Conservation (phyloP, 2,113 vertebrate species). For the Candoia aspera region DNA sequence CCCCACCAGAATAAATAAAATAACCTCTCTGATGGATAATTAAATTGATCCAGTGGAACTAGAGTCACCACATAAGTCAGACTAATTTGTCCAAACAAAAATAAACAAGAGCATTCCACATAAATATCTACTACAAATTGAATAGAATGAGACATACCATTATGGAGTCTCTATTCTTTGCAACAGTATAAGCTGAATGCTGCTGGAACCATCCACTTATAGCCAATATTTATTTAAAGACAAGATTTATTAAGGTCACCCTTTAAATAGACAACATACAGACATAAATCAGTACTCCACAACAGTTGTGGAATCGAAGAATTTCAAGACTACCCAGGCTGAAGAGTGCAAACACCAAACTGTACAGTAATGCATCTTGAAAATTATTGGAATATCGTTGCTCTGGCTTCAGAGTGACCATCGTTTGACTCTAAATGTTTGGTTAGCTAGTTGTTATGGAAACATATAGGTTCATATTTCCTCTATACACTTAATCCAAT, state of each 20-base stretch:
- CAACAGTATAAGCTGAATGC: conserved; percentile 62
- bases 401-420: neutral
- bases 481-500: neutral
- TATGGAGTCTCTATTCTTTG: conserved; percentile 50
- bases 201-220: conserved; percentile 68
- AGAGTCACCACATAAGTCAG: conserved; percentile 29
- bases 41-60: conserved; percentile 60
- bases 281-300: conserved; percentile 56
- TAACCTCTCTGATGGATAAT: conserved; percentile 63
- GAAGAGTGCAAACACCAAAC: neutral
- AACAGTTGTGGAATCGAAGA: conserved; percentile 55
- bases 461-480: neutral
- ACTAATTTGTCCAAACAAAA: conserved; percentile 31
- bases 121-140: conserved; percentile 55
- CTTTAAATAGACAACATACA: conserved; percentile 56
- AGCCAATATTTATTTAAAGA: conserved; percentile 65
- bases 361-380: neutral
- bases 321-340: neutral
- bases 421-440: neutral
- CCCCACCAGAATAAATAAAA: conserved; percentile 54
- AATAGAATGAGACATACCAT: conserved; percentile 56
- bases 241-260: conserved; percentile 51
- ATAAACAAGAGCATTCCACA: conserved; percentile 41
- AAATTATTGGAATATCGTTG: neutral
- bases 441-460: neutral